A percentile compares a stretch with the other conserved stretches of the same genome.
Conservation (phyloP, 2,888 invertebrate genomes). For the Hydroisotoma schaefferi region DNA sequence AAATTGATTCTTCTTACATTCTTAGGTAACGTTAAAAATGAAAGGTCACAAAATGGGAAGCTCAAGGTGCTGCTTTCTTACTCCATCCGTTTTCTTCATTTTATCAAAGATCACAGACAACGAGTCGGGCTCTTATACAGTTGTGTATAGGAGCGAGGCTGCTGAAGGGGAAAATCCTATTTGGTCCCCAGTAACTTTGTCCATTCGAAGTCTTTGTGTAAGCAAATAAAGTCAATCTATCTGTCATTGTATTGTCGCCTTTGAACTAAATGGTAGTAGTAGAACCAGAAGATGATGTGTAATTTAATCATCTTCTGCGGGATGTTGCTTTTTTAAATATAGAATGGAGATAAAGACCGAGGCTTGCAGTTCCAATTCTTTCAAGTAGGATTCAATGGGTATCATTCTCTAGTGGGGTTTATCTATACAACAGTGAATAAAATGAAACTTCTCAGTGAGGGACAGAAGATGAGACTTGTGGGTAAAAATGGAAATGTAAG, state of each 20-base stretch:
- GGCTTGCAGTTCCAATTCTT: slow-evolving; percentile 55
- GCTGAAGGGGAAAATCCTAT: slow-evolving; percentile 51
- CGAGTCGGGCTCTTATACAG: slow-evolving; percentile 27
- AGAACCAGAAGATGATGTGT: background rate
- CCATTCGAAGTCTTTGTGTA: slow-evolving; percentile 55
- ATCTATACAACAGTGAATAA: slow-evolving; percentile 45
- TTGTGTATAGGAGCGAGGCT: slow-evolving; percentile 49
- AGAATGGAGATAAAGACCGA: slow-evolving; percentile 53
- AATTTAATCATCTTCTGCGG: no score
- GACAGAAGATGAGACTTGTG: slow-evolving; percentile 22
- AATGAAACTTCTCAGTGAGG: slow-evolving; percentile 22
- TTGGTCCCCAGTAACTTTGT: slow-evolving; percentile 56
- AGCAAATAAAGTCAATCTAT: slow-evolving; percentile 51
- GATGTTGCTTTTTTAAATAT: slow-evolving; percentile 2
- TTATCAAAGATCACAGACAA: slow-evolving; percentile 33
- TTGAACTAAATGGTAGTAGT: background rate
- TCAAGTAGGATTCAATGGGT: slow-evolving; percentile 50
- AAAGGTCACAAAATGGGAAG: slow-evolving; percentile 37
- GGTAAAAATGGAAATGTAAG: slow-evolving; percentile 39
- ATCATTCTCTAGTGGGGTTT: slow-evolving; percentile 47
- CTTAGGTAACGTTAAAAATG: slow-evolving; percentile 35
- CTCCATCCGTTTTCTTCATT: slow-evolving; percentile 34
- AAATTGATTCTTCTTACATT: no score
- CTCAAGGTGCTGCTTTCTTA: slow-evolving; percentile 34
- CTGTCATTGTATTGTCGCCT: background rate